Conservation (phyloP, 2,888 invertebrate species). For the Heliconius charithonia region DNA sequence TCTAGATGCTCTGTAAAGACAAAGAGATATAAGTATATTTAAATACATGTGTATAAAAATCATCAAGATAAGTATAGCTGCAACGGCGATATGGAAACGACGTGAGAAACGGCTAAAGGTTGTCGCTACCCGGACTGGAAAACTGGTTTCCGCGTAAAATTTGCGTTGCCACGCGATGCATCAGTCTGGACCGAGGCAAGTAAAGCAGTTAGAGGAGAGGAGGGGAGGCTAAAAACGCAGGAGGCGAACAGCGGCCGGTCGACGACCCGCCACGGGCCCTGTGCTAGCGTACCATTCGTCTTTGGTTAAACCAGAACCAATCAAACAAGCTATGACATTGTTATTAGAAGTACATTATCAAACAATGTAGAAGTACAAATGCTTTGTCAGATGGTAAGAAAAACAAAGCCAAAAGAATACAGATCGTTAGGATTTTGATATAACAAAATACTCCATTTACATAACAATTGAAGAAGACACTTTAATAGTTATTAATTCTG, state of each 20-base stretch:
- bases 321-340: conserved; percentile 70
- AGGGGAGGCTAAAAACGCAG: conserved; percentile 75
- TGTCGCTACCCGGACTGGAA: conserved; percentile 45
- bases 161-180: conserved; percentile 81
- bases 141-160: conserved; percentile 80
- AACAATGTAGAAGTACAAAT: neutral
- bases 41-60: neutral
- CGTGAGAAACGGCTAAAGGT: conserved; percentile 62
- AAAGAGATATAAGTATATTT: neutral
- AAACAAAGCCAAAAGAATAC: neutral
- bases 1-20: neutral
- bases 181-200: conserved; percentile 76
- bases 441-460: conserved; percentile 39
- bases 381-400: neutral
- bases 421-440: neutral
- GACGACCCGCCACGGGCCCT: conserved; percentile 80
- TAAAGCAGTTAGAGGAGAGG: conserved; percentile 63
- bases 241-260: conserved; percentile 80
- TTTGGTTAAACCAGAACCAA: conserved; percentile 61
- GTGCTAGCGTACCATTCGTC: conserved; percentile 76
- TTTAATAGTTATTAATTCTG: conserved; percentile 59
- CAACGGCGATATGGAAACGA: conserved; percentile 48
- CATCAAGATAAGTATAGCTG: conserved; percentile 10
- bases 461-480: conserved; percentile 53
- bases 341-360: conserved; percentile 11